Conservation (phyloP, 2,888 invertebrate genomes). For the Drosophila subsilvestris region DNA sequence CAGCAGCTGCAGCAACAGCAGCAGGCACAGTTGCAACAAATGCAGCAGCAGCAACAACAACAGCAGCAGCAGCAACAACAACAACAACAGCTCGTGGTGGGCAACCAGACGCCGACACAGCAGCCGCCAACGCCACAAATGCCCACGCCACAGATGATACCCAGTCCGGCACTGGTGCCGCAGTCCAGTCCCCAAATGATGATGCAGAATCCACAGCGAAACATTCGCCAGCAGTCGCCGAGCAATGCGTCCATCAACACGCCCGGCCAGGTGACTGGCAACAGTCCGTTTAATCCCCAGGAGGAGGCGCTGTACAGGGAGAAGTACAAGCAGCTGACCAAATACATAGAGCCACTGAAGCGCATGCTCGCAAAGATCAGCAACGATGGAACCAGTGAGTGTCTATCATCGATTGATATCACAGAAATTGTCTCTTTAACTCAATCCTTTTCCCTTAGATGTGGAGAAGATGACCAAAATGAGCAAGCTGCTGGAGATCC, state of each 20-base stretch:
- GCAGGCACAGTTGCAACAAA: conserved; percentile 81
- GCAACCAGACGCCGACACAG: conserved; percentile 72
- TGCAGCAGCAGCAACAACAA: conserved; percentile 83
- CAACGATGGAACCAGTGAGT: conserved; percentile 88
- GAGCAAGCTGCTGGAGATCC: conserved; percentile 96
- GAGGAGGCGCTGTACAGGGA: conserved; percentile 97
- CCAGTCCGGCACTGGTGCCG: conserved; percentile 88
- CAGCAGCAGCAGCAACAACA: conserved; percentile 81
- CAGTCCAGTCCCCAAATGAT: conserved; percentile 88
- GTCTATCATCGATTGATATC: background rate
- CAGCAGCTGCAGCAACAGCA: conserved; percentile 79
- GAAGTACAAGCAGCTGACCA: conserved; percentile 95
- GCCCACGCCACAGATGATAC: conserved; percentile 87
- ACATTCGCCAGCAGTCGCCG: conserved; percentile 91
- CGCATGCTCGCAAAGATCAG: conserved; percentile 95
- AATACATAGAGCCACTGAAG: conserved; percentile 96
- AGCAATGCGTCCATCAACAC: conserved; percentile 91
- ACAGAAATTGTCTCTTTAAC: background rate
- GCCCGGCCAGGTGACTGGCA: conserved; percentile 86
- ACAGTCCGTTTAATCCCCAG: conserved; percentile 88
- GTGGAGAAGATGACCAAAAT: conserved; percentile 96
- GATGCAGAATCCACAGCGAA: conserved; percentile 85
- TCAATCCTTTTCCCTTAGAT: conserved; percentile 85
- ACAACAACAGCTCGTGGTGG: conserved; percentile 80
- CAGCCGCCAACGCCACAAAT: conserved; percentile 83